phyloP scores from a whole-genome alignment of 2,888 invertebrate genomes.

The Habrosyne pyritoides region DNA sequence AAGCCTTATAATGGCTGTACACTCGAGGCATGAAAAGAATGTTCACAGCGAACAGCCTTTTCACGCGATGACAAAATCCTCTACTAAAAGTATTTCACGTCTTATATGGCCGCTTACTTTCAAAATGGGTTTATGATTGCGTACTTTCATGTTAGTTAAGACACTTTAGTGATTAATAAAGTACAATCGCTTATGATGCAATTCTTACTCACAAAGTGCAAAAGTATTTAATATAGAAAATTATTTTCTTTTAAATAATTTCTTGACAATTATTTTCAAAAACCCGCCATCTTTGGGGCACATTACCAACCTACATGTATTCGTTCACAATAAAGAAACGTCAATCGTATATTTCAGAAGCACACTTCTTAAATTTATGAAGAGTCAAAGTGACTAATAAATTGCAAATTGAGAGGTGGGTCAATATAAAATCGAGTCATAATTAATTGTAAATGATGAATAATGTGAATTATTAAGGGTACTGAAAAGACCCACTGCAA shows the following conservation, averaged over 20 bases:
- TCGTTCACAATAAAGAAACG: too few relatives aligned
- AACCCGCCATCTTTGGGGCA: too few relatives aligned
- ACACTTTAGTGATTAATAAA: too few relatives aligned
- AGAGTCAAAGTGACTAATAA: too few relatives aligned
- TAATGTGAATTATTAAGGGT: conserved; percentile 25
- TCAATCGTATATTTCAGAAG: too few relatives aligned
- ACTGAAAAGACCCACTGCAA: conserved; percentile 32
- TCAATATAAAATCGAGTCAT: background rate
- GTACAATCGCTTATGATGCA: too few relatives aligned
- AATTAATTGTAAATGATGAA: conserved; percentile 1
- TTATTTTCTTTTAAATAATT: too few relatives aligned
- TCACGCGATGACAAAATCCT: conserved; percentile 37
- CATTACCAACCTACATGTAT: too few relatives aligned
- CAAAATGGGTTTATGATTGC: conserved; percentile 1
- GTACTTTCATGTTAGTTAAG: conserved; percentile 14
- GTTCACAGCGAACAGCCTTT: conserved; percentile 31
- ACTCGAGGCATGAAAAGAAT: conserved; percentile 39
- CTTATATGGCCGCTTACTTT: conserved; percentile 16
- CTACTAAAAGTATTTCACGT: conserved; percentile 17
- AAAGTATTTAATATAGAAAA: too few relatives aligned
- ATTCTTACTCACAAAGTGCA: too few relatives aligned
- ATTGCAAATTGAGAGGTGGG: background rate
- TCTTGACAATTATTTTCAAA: too few relatives aligned
- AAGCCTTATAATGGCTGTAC: conserved; percentile 38
- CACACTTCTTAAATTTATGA: too few relatives aligned